Base-by-base conservation (phyloP, 2,888 invertebrate genomes). In the Dynastes maya region DNA sequence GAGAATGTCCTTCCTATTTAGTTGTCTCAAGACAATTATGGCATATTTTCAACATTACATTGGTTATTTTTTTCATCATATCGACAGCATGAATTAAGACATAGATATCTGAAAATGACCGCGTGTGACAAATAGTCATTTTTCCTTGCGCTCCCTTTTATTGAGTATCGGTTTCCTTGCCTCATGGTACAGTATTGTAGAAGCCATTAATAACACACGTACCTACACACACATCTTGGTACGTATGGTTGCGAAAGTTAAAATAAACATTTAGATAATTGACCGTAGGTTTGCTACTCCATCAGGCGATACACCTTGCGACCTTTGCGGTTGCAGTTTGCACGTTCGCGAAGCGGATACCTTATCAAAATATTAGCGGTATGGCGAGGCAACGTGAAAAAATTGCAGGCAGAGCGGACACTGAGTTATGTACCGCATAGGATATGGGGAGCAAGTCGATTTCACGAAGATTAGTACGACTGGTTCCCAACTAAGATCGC, bases 361-460 rank as follows among this genome's bases (percentile, higher is more conserved):
- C 55, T 71, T 71, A 71, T 71, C 71, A 71, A 71, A 71, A 71
- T 71, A 71, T 71, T 71, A 71, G 67, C 67, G 67, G 67, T 49
- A 45, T 67, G 67, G 67, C 67, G 16, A 64, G 64, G 45, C 45
- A 49, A 63, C 29, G 67, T 27, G 45, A 67, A 68, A 71, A 71
- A 71, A 71, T 55, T 6, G 55, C 71, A 37, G 55, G 55, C 71
- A 37, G 37, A 71, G 71, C 55, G 55, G 71, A 58, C 71, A 55
- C 55, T 71, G 71, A 71, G 37, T 71, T 55, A 37, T 71, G 6
- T 55, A 71, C 71, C 55, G 37, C 55, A 22, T 55, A 8, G 55
- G 37, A 71, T 71, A 55, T 37, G 40, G 55, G 27, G 55, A 37
- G 11, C 37, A 40, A 55, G 55, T 71, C 32, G 71, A 71, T 71